These are phyloP conservation scores for Drosophila lacertosa DNA, from an alignment of 1,140 invertebrate genomes.

Conservation along the genomic window DNA sequence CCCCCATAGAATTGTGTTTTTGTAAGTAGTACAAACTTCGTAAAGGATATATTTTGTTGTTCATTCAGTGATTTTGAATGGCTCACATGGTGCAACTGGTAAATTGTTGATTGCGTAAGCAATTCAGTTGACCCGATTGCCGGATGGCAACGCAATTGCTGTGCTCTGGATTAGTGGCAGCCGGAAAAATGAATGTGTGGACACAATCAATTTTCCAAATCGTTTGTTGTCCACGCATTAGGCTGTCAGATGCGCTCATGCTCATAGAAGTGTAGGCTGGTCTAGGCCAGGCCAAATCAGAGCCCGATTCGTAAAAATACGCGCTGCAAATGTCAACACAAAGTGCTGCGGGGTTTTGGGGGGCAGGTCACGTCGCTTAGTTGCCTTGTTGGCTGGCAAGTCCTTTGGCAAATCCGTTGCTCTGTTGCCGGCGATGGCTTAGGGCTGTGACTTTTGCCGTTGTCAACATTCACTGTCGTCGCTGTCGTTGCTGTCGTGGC, in stretches of 20 bases:
- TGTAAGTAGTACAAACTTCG: background rate
- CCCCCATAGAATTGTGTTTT: background rate
- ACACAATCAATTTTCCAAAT: slow-evolving; percentile 72
- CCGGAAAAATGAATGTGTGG: slow-evolving; percentile 40
- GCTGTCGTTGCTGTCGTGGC: background rate
- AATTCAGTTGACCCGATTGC: slow-evolving; percentile 26
- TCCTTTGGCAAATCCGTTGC: slow-evolving; percentile 54
- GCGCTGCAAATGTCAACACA: slow-evolving; percentile 25
- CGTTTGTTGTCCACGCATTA: slow-evolving; percentile 57
- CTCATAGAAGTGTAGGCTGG: too few relatives aligned
- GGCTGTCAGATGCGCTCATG: slow-evolving; percentile 51
- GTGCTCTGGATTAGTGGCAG: background rate
- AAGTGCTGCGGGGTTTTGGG: background rate
- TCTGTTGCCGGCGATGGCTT: slow-evolving; percentile 5
- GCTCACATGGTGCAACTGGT: slow-evolving; percentile 5
- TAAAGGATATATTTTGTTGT: background rate
- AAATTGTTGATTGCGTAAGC: slow-evolving; percentile 57
- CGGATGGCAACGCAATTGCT: slow-evolving; percentile 2
- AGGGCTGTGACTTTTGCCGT: slow-evolving; percentile 36
- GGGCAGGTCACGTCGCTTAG: slow-evolving; percentile 27
- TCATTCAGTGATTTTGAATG: background rate
- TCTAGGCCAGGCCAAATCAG: slow-evolving; percentile 57
- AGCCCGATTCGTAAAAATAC: slow-evolving; percentile 43
- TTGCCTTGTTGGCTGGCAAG: slow-evolving; percentile 25
- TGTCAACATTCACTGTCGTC: slow-evolving; percentile 23